A percentile compares a stretch with the other conserved stretches of the same genome.
Conservation (phyloP, 2,888 invertebrate genomes). For the Liopterus haemorrhoidalis region DNA sequence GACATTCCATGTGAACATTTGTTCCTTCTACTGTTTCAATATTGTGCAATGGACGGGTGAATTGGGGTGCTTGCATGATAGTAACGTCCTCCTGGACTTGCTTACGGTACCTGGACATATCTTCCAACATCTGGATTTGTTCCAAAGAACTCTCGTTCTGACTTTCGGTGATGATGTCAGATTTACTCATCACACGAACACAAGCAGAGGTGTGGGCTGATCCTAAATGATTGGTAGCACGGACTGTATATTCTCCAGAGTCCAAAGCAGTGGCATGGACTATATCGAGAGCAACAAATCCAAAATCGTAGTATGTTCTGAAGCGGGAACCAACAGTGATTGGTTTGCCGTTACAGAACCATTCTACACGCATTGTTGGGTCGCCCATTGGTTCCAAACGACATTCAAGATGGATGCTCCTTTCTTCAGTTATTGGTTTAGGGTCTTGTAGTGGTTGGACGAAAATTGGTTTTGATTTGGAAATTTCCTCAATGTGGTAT, state of each 20-base stretch:
- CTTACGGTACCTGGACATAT: slow-evolving; percentile 63
- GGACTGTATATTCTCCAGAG: slow-evolving; percentile 89
- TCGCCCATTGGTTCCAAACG: slow-evolving; percentile 92
- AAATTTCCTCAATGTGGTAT: slow-evolving; percentile 86
- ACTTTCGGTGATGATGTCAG: slow-evolving; percentile 79
- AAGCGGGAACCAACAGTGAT: slow-evolving; percentile 88
- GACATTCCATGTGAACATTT: slow-evolving; percentile 87
- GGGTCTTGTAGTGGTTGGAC: slow-evolving; percentile 82
- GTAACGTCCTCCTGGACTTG: slow-evolving; percentile 75
- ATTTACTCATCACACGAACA: slow-evolving; percentile 76
- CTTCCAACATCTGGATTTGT: slow-evolving; percentile 87
- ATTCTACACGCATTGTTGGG: slow-evolving; percentile 91
- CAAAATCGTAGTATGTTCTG: slow-evolving; percentile 93
- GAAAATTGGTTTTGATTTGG: slow-evolving; percentile 91
- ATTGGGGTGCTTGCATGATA: slow-evolving; percentile 79
- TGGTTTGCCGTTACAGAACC: slow-evolving; percentile 90
- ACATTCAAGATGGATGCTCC: slow-evolving; percentile 86
- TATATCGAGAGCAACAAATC: slow-evolving; percentile 93
- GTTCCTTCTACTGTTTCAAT: slow-evolving; percentile 86
- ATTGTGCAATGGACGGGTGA: slow-evolving; percentile 80
- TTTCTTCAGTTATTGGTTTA: slow-evolving; percentile 79
- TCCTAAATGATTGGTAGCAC: slow-evolving; percentile 90
- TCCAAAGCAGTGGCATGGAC: slow-evolving; percentile 90
- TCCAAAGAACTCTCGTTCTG: slow-evolving; percentile 89
- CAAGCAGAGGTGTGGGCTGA: slow-evolving; percentile 87